Evolutionary conservation across 2,113 vertebrate species (phyloP).

Genomic region (Corythaixoides concolor): DNA sequence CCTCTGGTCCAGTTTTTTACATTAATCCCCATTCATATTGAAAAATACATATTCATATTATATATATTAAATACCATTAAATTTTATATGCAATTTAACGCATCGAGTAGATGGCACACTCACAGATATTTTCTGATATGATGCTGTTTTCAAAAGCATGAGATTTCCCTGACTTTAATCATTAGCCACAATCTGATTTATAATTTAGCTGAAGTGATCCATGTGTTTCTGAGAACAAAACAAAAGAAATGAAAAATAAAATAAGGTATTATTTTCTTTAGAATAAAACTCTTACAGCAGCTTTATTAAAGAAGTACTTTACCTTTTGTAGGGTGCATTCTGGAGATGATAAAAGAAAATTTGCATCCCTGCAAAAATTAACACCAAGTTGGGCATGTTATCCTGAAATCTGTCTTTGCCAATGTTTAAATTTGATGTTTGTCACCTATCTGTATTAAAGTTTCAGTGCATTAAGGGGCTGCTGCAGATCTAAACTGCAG

Average conservation of each 20-base stretch:
- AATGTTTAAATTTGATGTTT: background rate
- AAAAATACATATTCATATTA: background rate
- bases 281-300: background rate
- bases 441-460: background rate
- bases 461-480: background rate
- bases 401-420: background rate
- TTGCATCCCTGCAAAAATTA: background rate
- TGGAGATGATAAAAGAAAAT: background rate
- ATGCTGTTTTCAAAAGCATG: background rate
- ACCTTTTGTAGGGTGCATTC: background rate
- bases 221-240: conserved; percentile 13
- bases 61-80: background rate
- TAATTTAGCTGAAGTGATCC: conserved; percentile 2
- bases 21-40: background rate
- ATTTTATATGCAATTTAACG: background rate
- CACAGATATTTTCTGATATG: background rate
- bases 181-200: conserved; percentile 28
- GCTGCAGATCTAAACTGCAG: background rate
- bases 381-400: background rate
- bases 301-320: background rate
- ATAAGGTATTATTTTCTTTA: background rate
- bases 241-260: background rate
- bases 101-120: background rate
- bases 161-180: background rate
- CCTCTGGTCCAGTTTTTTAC: background rate